Percentiles rank a stretch among this genome's conserved stretches.
Conservation (phyloP, 2,888 invertebrate genomes). For the Elysia crispata region DNA sequence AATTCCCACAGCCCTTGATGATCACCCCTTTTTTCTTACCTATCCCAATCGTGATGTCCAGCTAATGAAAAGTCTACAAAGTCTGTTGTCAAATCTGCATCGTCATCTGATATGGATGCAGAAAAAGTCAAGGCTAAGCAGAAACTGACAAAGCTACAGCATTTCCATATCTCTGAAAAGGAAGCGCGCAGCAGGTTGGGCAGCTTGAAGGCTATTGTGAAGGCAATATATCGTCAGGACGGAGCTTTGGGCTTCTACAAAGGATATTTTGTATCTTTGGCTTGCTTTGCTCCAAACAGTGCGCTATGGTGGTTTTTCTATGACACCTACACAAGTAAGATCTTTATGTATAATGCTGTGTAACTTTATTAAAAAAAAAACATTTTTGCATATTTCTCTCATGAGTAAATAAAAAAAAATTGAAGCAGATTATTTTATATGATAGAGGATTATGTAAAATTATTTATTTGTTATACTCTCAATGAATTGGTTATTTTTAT, state of each 20-base stretch:
- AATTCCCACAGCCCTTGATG: no score
- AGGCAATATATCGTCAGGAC: conserved; percentile 87
- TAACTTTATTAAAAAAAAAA: no score
- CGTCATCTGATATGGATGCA: not conserved
- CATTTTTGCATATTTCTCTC: no score
- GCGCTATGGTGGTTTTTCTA: conserved; percentile 99
- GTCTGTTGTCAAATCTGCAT: no score
- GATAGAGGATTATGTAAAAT: no score
- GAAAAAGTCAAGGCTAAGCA: conserved; percentile 6
- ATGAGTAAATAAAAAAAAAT: no score
- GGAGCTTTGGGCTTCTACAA: conserved; percentile 93
- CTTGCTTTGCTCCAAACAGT: conserved; percentile 84
- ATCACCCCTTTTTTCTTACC: no score
- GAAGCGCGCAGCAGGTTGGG: conserved; percentile 58
- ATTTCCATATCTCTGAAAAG: conserved; percentile 44
- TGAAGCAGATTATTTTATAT: no score
- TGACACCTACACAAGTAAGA: conserved; percentile 92
- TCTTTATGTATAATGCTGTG: not conserved
- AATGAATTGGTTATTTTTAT: no score
- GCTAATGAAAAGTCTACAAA: no score
- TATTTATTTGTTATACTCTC: no score
- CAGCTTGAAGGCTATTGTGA: conserved; percentile 81
- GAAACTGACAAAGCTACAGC: conserved; percentile 48
- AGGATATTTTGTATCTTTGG: conserved; percentile 88
- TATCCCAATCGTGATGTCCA: no score